Evolutionary conservation across 2,113 vertebrate genomes (phyloP), one percentile per base, ranked within the genome.

Genomic region (Loxodonta africana): DNA sequence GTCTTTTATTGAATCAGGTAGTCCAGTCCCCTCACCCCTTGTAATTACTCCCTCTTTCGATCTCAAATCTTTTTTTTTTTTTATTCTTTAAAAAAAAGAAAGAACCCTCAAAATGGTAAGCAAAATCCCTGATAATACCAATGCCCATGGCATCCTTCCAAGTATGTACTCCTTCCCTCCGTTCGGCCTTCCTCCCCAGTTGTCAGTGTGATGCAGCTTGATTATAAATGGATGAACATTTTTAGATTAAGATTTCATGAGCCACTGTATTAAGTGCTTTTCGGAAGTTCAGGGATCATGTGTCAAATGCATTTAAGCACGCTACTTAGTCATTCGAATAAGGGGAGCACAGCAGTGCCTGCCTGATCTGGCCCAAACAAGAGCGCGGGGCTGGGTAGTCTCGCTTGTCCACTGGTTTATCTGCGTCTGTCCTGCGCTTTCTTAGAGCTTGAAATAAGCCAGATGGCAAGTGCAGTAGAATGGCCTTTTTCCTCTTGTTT

Each of bases 211-310:
- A 90, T 91, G 88, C 88, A 90, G 77, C 85, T n/a, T 95, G 94
- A 90, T 95, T 96, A 94, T 94, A 98, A 98, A 96, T 97, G 95
- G 90, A 86, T 89, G 96, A 89, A 89, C 92, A 85, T 97, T 98
- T 98, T 96, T 95, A 97, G 96, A 97, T 97, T 92, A 98, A 97
- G 95, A 97, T 98, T 97, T 97, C 96, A 98, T 97, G 97, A 98
- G 94, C 94, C 69, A 46, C 92, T 28, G 83, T 97, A 94, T 95
- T 98, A 97, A 98, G 96, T 97, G 97, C 96, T 97, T 97, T 97
- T 94, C 5, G 10, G 97, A 97, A 98, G 96, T 98, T 92, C 83
- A 88, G 88, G 96, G 95, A 98, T 98, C 92, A 0, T 80, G 71
- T 97, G 90, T 95, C 96, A 92, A 83, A 69, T 86, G 95, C 95